Evolutionary conservation across 1,140 invertebrate genomes (phyloP), one percentile per base, ranked within the genome.

Genomic region (Spodoptera litura): DNA sequence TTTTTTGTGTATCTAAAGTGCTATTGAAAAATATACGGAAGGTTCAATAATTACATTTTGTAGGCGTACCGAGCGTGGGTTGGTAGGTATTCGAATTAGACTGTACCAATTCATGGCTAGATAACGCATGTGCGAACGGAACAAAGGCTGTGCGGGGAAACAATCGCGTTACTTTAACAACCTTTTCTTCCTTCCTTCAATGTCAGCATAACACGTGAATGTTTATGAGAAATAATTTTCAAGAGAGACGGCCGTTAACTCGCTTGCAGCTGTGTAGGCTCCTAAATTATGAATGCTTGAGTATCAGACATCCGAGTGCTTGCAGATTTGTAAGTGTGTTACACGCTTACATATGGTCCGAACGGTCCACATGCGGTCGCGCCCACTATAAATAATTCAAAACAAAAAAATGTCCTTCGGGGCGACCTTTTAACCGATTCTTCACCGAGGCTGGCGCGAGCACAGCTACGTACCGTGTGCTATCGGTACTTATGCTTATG

Each of bases 401-500:
- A 83, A 89, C 83, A 89, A 91, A 92, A 83, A 92, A 92, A 88
- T 90, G 91, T 91, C 91, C 91, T 91, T 92, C 87, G 81, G 25
- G 66, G 82, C 87, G 89, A 92, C 91, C 91, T 94, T 91, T 91
- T 81, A 90, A 91, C 85, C 87, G 86, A 85, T 89, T 81, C 85
- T 89, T 83, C 44, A 64, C n/a, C 68, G 85, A 81, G 80, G 76
- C 77, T 78, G 82, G 79, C 82, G 71, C 78, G 59, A 68, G 62
- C 83, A 80, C 84, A 81, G 74, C 84, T 79, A 78, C 83, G 84
- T 89, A 90, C 90, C 89, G 89, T 89, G 87, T 87, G 86, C 81
- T 91, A 91, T 93, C 90, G 90, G 91, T 91, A 92, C 89, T 91
- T 88, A 85, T 81, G 81, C 82, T 86, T 87, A 86, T 88, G 85